Percentiles rank a stretch among this genome's conserved stretches.
Evolutionary conservation across 1,140 invertebrate species (phyloP).

Genomic region (Formica exsecta): DNA sequence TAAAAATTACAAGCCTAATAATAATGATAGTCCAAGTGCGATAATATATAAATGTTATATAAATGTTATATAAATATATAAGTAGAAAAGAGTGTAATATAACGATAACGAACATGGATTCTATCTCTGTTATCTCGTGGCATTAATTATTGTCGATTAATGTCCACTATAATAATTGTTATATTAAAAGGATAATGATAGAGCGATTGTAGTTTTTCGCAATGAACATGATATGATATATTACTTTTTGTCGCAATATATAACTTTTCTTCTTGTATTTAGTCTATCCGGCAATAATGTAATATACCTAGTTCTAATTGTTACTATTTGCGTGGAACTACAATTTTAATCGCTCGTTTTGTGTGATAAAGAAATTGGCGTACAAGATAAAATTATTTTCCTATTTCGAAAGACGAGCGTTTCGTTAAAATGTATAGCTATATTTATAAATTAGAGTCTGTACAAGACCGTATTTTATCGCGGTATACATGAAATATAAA

Average conservation of each 20-base stretch:
- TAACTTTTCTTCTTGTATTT: background rate
- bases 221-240: background rate
- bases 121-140: background rate
- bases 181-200: background rate
- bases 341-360: constrained; percentile 21
- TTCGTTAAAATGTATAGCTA: constrained; percentile 1
- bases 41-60: constrained; percentile 36
- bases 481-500: too few species aligned
- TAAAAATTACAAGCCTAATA: constrained; percentile 26
- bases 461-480: too few species aligned
- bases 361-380: constrained; percentile 34
- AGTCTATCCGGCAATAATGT: background rate
- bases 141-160: constrained; percentile 3
- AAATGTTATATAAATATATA: constrained; percentile 24
- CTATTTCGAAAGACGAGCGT: background rate
- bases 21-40: constrained; percentile 9
- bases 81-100: constrained; percentile 3
- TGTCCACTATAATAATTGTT: background rate
- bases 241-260: constrained; percentile 12
- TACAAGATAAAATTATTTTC: constrained; percentile 3
- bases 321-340: background rate
- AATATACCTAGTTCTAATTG: constrained; percentile 4
- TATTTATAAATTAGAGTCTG: background rate
- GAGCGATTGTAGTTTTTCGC: background rate
- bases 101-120: background rate